Evolutionary conservation across 2,113 vertebrate genomes (phyloP), one percentile per base, ranked within the genome.

Genomic region (Grus americana): DNA sequence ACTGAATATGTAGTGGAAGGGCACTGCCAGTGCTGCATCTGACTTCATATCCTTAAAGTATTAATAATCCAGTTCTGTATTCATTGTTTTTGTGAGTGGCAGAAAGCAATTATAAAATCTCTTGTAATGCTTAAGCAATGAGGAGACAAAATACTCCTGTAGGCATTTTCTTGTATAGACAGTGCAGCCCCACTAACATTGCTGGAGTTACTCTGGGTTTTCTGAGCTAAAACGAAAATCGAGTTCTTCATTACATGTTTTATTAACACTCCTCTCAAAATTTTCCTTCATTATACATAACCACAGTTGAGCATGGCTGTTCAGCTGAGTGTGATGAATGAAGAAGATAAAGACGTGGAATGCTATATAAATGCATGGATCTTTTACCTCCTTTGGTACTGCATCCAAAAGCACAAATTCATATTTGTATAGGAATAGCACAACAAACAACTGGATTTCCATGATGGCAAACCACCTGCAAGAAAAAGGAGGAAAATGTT

Each of bases 401-500:
- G 97, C 94, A 90, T 98, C 98, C 97, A 98, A 92, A 81, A 98
- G 97, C 50, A 86, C 94, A 93, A 98, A 98, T 36, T 98, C 96
- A 44, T 98, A 99, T 93, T 98, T 98, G 92, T 98, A 97, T 26
- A 99, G 97, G 65, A 98, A 95, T 38, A 99, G 95, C 91, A 97
- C 89, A 55, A 98, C 47, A 0, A 97, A 94, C 95, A 98, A 86
- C 86, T 99, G 98, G 92, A 99, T 98, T 91, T 99, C 98, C 97
- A 98, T 97, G 75, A 99, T 86, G 3, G 98, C 98, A 92, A 98
- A 98, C 98, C 98, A 99, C 91, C 98, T 99, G 88, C 90, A 97
- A 79, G 71, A 34, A 85, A 91, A 84, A 59, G 70, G 24, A 93
- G 13, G 79, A 72, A 78, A 83, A 55, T 4, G 3, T 16, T 34